Percentiles rank a stretch among this genome's conserved stretches.
These are phyloP conservation scores for Corynorhinus townsendii DNA, from an alignment of 2,113 vertebrate species.

Conservation along the genomic window DNA sequence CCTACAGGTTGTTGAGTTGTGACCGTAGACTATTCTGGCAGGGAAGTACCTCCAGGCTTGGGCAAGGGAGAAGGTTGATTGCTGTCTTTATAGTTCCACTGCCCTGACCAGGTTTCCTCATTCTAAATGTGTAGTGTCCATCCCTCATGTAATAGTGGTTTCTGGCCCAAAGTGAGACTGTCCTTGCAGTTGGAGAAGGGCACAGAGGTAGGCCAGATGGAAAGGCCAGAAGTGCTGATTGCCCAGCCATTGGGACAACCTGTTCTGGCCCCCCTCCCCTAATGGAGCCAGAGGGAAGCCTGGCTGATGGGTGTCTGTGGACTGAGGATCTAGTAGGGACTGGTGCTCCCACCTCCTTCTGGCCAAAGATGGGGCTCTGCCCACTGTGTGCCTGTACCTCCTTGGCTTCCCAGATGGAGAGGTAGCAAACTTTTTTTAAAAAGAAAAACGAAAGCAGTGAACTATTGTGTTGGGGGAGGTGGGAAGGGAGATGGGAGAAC, in stretches of 20 bases:
- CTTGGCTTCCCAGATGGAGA: background rate
- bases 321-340: background rate
- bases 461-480: conserved; percentile 38
- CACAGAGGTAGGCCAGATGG: background rate
- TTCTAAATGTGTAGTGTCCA: background rate
- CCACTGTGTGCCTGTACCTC: conserved; percentile 21
- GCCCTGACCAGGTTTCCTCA: background rate
- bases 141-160: background rate
- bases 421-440: background rate
- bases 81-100: background rate
- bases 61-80: conserved; percentile 2
- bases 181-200: background rate
- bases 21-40: background rate
- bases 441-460: conserved; percentile 32
- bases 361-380: conserved; percentile 60
- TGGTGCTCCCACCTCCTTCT: background rate
- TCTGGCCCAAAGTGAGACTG: background rate
- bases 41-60: background rate
- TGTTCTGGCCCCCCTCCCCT: background rate
- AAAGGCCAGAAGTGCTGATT: background rate
- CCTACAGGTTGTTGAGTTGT: background rate
- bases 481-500: background rate
- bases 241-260: background rate
- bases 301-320: background rate
- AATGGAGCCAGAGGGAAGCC: background rate